These are phyloP conservation scores for Prunella fulvescens DNA, from an alignment of 2,113 vertebrate genomes.

Conservation along the genomic window DNA sequence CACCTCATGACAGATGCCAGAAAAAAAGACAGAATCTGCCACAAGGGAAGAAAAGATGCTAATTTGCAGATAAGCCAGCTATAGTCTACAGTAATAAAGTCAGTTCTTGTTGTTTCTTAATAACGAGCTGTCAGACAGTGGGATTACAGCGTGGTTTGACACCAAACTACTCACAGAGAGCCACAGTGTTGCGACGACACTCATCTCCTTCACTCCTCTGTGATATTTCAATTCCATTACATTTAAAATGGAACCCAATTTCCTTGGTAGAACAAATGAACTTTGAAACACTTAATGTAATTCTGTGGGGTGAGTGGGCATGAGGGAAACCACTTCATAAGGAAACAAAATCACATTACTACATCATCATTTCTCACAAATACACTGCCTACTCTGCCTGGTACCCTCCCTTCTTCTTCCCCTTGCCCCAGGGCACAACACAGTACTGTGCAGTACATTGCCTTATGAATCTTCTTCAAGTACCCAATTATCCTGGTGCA, in stretches of 20 bases:
- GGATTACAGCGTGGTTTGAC: conserved; percentile 57
- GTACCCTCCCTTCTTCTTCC: conserved; percentile 26
- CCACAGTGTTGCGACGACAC: neutral
- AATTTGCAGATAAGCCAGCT: conserved; percentile 66
- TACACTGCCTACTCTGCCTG: neutral
- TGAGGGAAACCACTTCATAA: neutral
- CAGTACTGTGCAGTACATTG: conserved; percentile 53
- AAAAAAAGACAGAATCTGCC: conserved; percentile 59
- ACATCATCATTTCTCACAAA: conserved; percentile 65
- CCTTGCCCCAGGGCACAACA: conserved; percentile 66
- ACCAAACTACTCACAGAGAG: conserved; percentile 16
- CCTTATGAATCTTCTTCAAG: conserved; percentile 79
- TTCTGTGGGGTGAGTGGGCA: neutral
- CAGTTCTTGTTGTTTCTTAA: conserved; percentile 66
- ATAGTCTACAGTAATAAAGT: conserved; percentile 62
- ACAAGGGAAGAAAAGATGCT: conserved; percentile 68
- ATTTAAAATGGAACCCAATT: neutral
- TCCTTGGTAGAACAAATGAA: neutral
- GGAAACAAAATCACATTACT: conserved; percentile 51
- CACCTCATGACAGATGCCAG: conserved; percentile 53
- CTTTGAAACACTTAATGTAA: conserved; percentile 21
- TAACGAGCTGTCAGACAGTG: conserved; percentile 71
- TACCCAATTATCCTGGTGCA: conserved; percentile 76
- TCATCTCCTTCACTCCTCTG: neutral
- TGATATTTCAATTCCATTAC: neutral